Percentiles rank a stretch among this genome's conserved stretches.
These are phyloP conservation scores for Tholera decimalis DNA, from an alignment of 2,888 invertebrate genomes.

Conservation along the genomic window DNA sequence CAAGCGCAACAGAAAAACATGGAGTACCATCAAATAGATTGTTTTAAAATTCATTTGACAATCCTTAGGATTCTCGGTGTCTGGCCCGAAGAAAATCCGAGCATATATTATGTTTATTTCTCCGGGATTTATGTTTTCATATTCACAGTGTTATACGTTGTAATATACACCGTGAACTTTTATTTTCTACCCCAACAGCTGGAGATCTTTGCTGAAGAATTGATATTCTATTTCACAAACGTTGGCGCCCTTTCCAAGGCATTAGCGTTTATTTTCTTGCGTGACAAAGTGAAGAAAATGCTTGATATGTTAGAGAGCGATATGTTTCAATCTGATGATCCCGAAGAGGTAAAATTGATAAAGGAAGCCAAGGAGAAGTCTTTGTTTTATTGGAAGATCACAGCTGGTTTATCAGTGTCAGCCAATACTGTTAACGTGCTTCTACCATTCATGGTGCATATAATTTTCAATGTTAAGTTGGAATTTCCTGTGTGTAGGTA, in stretches of 20 bases:
- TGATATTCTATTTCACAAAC: constrained; percentile 79
- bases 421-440: constrained; percentile 70
- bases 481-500: constrained; percentile 76
- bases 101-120: constrained; percentile 68
- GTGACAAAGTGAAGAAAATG: constrained; percentile 69
- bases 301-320: constrained; percentile 77
- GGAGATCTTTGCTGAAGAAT: constrained; percentile 76
- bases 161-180: constrained; percentile 74
- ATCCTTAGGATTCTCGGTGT: constrained; percentile 76
- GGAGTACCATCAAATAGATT: constrained; percentile 73
- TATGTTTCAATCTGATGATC: constrained; percentile 72
- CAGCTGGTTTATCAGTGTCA: constrained; percentile 70
- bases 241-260: constrained; percentile 74
- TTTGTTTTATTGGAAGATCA: constrained; percentile 74
- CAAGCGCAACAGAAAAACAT: constrained; percentile 27
- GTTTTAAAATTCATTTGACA: constrained; percentile 73
- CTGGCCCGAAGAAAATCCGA: constrained; percentile 67
- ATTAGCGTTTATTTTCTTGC: constrained; percentile 71
- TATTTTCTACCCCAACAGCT: constrained; percentile 74
- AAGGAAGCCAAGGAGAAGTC: constrained; percentile 73
- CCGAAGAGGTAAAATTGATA: constrained; percentile 69
- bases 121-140: constrained; percentile 66
- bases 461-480: constrained; percentile 68
- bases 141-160: constrained; percentile 69
- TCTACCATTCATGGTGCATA: constrained; percentile 71